Evolutionary conservation across 2,888 invertebrate species (phyloP), one percentile per base, ranked within the genome.

Genomic region (Lasioglossum vierecki): DNA sequence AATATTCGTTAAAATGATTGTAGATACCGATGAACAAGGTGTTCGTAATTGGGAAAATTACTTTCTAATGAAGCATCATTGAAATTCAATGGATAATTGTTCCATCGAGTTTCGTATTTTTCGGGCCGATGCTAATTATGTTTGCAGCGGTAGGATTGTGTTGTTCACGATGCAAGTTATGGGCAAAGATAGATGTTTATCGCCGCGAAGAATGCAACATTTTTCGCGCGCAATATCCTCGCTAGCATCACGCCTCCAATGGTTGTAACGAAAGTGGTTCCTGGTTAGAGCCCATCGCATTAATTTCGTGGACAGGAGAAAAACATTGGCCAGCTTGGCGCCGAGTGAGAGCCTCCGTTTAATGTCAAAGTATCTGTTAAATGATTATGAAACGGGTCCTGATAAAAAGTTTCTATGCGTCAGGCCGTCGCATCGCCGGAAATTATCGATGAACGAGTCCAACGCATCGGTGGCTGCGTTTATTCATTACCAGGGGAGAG

Each of bases 331-430:
- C 41, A n/a, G 44, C 46, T 4, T 4, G 80, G 77, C 18, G 44
- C 18, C 39, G 70, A 75, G 89, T 82, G 89, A 85, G 86, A 88
- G 88, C 79, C 82, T 46, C 9, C 70, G 79, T 73, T 85, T 88
- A 87, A 87, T 87, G 85, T 79, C 82, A 85, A 83, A 89, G 79
- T 78, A 80, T 79, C 60, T 35, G 76, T 77, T 46, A 76, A 83
- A 81, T 18, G 83, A 78, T 89, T 85, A 88, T 49, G 88, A 88
- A 88, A 89, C 81, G 73, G 63, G 70, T 72, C 76, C 76, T 76
- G 46, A 79, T 80, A 84, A 85, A 88, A 87, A 88, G 77, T 83
- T 68, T 75, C 70, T 60, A 46, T 70, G 60, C 41, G 53, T 66
- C 70, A 4, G 57, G 9, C 8, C 46, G 76, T 75, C 76, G 71